Evolutionary conservation across 2,888 invertebrate species (phyloP).

Genomic region (Blastobasis lacticolella): DNA sequence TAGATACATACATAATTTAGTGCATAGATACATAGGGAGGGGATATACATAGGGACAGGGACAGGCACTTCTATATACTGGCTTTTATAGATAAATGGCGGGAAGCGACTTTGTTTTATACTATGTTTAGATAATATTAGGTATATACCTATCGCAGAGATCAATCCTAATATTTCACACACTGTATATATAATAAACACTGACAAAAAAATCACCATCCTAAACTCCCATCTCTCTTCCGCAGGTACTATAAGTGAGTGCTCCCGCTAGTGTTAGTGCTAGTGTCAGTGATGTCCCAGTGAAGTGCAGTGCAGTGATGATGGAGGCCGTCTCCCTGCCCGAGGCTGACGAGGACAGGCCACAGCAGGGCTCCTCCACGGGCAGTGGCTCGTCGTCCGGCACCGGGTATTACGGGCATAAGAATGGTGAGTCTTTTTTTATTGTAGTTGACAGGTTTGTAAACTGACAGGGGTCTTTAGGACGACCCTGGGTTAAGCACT

Average conservation of each 20-base stretch:
- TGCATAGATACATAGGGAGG: too few relatives aligned
- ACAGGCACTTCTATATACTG: too few relatives aligned
- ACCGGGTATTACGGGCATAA: constrained; percentile 64
- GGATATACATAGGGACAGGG: too few relatives aligned
- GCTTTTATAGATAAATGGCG: too few relatives aligned
- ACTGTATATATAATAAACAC: background rate
- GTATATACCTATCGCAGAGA: too few relatives aligned
- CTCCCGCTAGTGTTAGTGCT: background rate
- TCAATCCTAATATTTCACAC: too few relatives aligned
- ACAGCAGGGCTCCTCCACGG: constrained; percentile 58
- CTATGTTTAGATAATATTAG: background rate
- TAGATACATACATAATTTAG: too few relatives aligned
- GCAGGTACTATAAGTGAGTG: background rate
- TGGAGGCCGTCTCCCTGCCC: constrained; percentile 51
- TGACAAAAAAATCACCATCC: background rate
- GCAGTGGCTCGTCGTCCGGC: constrained; percentile 62
- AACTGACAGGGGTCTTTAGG: too few relatives aligned
- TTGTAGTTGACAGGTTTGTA: background rate
- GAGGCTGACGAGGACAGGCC: constrained; percentile 58
- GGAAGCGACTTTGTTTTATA: too few relatives aligned
- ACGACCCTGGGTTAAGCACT: too few relatives aligned
- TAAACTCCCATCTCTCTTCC: background rate
- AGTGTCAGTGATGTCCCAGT: background rate
- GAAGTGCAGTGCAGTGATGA: constrained; percentile 15
- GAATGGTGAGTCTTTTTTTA: constrained; percentile 42